Base-by-base conservation (phyloP, 2,797 vertebrate genomes). In the Sandelia bainsii region DNA sequence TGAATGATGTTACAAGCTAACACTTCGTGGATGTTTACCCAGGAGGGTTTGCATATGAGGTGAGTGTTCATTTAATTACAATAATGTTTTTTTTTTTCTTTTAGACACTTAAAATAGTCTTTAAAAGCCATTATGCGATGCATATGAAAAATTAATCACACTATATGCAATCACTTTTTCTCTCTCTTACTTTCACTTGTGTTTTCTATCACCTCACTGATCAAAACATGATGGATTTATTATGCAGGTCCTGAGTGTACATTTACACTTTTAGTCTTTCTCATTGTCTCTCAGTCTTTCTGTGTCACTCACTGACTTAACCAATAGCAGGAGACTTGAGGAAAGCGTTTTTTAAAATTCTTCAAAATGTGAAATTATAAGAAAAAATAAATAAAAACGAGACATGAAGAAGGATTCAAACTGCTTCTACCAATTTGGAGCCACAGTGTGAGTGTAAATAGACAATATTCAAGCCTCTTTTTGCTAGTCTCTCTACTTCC, bases 41-140 rank as follows among this genome's bases (percentile, higher is more conserved):
- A 84, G 52, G 58, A 88, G 78, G 81, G 48, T 69, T 80, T 80
- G 62, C 69, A 66, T 63, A 25, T 73, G 48, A 83, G 77, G 84
- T 83, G 67, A 80, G 83, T 77, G 3, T 22, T 53, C 11, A 23
- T 68, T 10, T 44, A 6, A 23, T 54, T 39, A 32, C 40, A 8
- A 25, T 52, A 19, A 3, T 8, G 1, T 3, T 11, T 54, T 60
- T 13, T 40, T 27, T 5, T 40, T 17, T 25, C 25, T 25, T 25
- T 25, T 2, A 19, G 1, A 1, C 1, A 27, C 22, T 51, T 54
- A 3, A 2, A 17, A 4, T 16, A 17, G 27, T 34, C 0, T 56
- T 39, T 48, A 8, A 2, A 23, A 52, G 20, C n/a, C n/a, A 4
- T 12, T 3, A 11, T n/a, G 37, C 4, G 3, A 40, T 48, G 1